Percentiles rank a stretch among this genome's conserved stretches.
Conservation (phyloP, 2,113 vertebrate genomes). For the Corythaixoides concolor region DNA sequence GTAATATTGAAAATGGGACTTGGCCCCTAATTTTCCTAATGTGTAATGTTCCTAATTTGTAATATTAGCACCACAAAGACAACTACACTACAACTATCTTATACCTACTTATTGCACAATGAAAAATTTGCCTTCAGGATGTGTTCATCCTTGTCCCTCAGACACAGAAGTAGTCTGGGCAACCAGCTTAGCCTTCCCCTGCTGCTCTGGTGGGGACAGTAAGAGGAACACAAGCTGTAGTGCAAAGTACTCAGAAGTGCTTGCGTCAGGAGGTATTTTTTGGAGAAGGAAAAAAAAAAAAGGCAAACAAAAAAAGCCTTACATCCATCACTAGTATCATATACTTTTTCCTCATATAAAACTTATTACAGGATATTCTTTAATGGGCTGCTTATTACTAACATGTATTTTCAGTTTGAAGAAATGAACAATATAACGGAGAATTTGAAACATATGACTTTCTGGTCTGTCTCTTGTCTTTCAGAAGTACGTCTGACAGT, state of each 20-base stretch:
- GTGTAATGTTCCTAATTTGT: neutral
- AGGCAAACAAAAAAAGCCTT: neutral
- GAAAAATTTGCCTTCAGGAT: neutral
- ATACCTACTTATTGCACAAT: neutral
- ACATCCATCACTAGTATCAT: neutral
- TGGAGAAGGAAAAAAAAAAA: neutral
- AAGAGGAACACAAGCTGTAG: neutral
- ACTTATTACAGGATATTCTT: neutral
- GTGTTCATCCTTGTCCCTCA: neutral
- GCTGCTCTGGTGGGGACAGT: neutral
- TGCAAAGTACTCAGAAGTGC: neutral
- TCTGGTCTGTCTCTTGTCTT: neutral
- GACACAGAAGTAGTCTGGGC: neutral
- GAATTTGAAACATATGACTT: neutral
- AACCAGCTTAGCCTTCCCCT: neutral
- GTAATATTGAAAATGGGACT: neutral
- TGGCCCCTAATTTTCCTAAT: neutral
- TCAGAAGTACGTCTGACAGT: neutral
- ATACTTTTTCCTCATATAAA: neutral
- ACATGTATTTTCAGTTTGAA: neutral
- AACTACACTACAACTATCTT: neutral
- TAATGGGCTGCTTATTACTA: neutral
- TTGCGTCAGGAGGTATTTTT: neutral
- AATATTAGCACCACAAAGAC: neutral
- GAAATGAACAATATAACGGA: neutral